A percentile compares a stretch with the other conserved stretches of the same genome.
Evolutionary conservation across 2,888 invertebrate genomes (phyloP).

Genomic region (Camponotus fellah): DNA sequence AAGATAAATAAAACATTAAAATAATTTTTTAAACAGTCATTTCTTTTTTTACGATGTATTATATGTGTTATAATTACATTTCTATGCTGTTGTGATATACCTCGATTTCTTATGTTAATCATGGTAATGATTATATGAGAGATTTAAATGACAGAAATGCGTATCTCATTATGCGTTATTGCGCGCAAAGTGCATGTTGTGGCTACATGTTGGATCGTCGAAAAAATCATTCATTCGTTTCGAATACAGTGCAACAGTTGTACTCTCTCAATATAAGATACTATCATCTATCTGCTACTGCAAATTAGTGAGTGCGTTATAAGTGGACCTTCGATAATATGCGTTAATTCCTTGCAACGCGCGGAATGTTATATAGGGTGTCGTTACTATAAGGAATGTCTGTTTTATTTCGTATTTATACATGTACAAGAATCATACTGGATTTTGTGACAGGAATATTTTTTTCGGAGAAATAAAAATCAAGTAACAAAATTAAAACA

Average conservation of each 20-base stretch:
- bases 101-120: neutral
- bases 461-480: neutral
- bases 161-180: conserved; percentile 23
- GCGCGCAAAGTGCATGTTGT: conserved; percentile 20
- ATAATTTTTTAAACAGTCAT: neutral
- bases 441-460: neutral
- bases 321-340: conserved; percentile 65
- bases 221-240: conserved; percentile 12
- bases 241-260: conserved; percentile 62
- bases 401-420: neutral
- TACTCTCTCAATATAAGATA: conserved; percentile 48
- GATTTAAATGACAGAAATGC: conserved; percentile 17
- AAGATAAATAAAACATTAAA: neutral
- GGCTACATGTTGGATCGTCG: neutral
- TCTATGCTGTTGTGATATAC: neutral
- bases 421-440: neutral
- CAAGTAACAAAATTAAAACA: neutral
- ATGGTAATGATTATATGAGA: neutral
- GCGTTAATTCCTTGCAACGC: conserved; percentile 67
- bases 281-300: conserved; percentile 52
- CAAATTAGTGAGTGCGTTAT: conserved; percentile 67
- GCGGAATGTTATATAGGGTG: neutral
- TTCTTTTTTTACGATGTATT: neutral
- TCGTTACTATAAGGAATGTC: neutral
- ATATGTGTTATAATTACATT: conserved; percentile 5